Conservation (phyloP, 2,113 vertebrate genomes). For the Raja brachyura region DNA sequence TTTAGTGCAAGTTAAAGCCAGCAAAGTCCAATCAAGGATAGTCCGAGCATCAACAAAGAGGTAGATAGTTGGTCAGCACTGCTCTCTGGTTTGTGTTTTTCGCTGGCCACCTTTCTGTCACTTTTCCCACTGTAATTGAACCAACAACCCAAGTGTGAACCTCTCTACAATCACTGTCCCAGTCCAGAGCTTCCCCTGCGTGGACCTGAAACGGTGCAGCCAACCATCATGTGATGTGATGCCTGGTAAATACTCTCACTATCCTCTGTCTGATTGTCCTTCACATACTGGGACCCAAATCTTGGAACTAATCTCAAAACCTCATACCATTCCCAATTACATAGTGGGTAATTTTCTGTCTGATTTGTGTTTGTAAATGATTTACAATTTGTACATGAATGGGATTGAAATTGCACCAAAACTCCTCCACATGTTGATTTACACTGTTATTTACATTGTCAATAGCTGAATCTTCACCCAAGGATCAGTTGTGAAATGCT, state of each 20-base stretch:
- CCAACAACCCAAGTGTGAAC: background rate
- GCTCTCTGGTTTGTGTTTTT: too few species aligned
- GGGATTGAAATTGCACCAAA: background rate
- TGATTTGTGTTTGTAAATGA: background rate
- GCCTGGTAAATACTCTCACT: background rate
- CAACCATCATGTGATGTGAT: background rate
- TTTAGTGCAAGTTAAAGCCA: too few species aligned
- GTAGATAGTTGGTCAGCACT: too few species aligned
- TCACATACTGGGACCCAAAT: background rate
- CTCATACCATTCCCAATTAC: background rate
- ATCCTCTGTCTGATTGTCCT: background rate
- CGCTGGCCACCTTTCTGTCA: background rate
- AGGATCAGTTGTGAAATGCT: background rate
- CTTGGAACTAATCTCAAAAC: background rate
- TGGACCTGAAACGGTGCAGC: background rate
- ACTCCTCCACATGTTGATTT: background rate
- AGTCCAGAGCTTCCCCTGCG: background rate
- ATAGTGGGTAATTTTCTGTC: background rate
- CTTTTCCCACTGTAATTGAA: background rate
- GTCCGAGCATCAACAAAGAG: too few species aligned
- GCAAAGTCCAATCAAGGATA: too few species aligned
- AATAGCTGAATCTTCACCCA: background rate
- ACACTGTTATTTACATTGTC: background rate
- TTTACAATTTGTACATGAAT: too few species aligned
- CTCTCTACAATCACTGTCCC: background rate